Conservation (phyloP, 2,113 vertebrate species). For the Bolborhynchus lineola region DNA sequence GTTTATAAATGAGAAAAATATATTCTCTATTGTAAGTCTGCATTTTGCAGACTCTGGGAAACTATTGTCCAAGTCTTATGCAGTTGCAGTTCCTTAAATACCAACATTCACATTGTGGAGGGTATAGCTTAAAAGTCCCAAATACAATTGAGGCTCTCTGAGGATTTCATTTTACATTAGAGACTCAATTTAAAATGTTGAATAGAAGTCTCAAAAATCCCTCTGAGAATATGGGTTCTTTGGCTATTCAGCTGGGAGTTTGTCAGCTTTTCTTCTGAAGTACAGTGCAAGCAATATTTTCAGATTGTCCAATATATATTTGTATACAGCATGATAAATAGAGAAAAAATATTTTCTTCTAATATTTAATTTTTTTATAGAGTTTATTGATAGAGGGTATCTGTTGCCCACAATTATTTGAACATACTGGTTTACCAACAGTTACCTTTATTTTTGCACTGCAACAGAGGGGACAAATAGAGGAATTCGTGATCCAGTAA, state of each 20-base stretch:
- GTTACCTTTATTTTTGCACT: neutral
- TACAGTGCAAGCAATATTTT: neutral
- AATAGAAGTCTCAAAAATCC: neutral
- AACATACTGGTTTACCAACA: neutral
- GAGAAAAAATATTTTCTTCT: neutral
- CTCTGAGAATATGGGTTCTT: neutral
- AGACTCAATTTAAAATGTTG: neutral
- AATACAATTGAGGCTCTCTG: neutral
- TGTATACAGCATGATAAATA: neutral
- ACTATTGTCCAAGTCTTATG: neutral
- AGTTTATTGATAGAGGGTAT: neutral
- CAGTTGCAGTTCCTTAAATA: conserved; percentile 9
- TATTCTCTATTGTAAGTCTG: neutral
- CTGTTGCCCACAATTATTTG: neutral
- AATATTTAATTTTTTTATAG: neutral
- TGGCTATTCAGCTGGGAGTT: neutral
- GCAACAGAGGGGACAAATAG: neutral
- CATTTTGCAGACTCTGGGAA: conserved; percentile 13
- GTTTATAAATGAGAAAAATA: conserved; percentile 43
- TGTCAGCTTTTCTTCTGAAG: neutral
- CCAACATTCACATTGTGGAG: neutral
- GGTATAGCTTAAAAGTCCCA: neutral
- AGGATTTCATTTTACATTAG: neutral
- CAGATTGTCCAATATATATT: neutral
- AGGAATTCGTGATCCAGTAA: neutral